Evolutionary conservation across 2,113 vertebrate genomes (phyloP).

Genomic region (Daphoenositta chrysoptera): DNA sequence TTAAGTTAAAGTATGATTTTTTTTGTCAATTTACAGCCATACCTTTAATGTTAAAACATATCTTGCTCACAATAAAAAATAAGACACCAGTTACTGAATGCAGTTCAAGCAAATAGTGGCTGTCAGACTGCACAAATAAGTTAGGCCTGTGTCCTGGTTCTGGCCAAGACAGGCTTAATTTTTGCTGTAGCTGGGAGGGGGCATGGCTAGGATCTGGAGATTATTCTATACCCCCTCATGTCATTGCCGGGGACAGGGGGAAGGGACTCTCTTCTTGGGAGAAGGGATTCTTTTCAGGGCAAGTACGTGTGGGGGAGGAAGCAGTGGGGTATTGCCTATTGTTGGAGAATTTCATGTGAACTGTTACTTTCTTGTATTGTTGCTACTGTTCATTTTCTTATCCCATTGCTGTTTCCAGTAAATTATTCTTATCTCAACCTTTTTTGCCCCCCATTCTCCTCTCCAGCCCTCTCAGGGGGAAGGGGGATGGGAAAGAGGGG

Average conservation of each 20-base stretch:
- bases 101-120: background rate
- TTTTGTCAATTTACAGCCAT: background rate
- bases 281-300: background rate
- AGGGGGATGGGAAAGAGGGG: background rate
- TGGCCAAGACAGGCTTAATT: background rate
- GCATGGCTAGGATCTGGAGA: background rate
- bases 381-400: background rate
- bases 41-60: background rate
- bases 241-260: fast-evolving
- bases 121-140: background rate
- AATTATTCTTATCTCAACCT: background rate
- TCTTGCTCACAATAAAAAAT: background rate
- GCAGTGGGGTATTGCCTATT: too few species aligned
- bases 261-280: background rate
- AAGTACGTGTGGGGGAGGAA: fast-evolving
- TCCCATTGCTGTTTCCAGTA: background rate
- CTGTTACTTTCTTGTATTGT: background rate
- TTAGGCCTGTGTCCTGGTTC: background rate
- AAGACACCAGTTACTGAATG: background rate
- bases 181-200: background rate
- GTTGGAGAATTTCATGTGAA: background rate
- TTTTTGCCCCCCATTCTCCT: background rate
- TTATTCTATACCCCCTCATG: background rate
- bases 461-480: background rate
- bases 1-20: background rate